Evolutionary conservation across 2,888 invertebrate species (phyloP).

Genomic region (Piscicola geometra): DNA sequence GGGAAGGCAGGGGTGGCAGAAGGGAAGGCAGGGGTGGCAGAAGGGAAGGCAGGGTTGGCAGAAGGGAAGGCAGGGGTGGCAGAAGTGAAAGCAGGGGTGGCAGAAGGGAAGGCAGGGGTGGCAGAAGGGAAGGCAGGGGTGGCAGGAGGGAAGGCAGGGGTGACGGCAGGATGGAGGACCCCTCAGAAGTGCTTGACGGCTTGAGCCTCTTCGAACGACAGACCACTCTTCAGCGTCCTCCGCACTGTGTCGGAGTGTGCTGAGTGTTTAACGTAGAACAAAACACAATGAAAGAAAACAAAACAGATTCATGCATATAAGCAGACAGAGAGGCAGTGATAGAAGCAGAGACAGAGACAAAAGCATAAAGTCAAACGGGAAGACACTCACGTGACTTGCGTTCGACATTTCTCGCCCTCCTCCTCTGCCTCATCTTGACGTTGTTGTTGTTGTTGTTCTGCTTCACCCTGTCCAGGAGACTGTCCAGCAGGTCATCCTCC

Average conservation of each 20-base stretch:
- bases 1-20: not conserved
- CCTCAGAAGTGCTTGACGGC: conserved; percentile 20
- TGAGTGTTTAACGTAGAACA: no score
- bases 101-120: not conserved
- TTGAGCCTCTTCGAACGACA: conserved; percentile 16
- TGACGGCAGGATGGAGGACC: conserved; percentile 19
- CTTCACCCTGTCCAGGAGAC: conserved; percentile 85
- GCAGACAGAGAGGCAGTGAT: not conserved
- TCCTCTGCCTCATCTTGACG: conserved; percentile 63
- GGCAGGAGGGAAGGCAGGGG: conserved; percentile 3
- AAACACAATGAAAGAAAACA: no score
- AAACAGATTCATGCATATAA: not conserved
- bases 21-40: not conserved
- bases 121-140: not conserved
- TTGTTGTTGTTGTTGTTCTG: conserved; percentile 71
- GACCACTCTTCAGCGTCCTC: conserved; percentile 25
- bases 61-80: not conserved
- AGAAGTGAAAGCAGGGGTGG: no score
- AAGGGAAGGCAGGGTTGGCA: not conserved
- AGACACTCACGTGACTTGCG: conserved; percentile 74
- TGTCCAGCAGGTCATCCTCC: conserved; percentile 91
- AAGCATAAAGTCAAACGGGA: not conserved
- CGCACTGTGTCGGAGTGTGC: no score
- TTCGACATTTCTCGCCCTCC: conserved; percentile 74
- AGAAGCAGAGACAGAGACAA: not conserved